Conservation (phyloP, 2,113 vertebrate genomes). For the Morone chrysops region DNA sequence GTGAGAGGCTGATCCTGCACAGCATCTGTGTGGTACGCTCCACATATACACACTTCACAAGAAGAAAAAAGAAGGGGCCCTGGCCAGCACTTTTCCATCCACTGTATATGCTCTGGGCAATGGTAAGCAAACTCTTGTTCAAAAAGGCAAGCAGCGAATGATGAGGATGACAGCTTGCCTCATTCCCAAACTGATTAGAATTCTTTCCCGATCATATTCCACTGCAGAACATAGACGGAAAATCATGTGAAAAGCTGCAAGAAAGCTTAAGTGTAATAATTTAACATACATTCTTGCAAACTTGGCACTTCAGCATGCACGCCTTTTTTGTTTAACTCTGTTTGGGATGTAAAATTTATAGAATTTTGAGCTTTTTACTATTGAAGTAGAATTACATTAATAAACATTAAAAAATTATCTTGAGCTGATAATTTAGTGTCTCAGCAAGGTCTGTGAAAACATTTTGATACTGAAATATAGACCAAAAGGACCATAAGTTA, state of each 20-base stretch:
- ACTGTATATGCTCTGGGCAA: constrained; percentile 37
- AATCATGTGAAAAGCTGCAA: neutral
- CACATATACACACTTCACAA: constrained; percentile 39
- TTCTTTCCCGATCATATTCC: constrained; percentile 1
- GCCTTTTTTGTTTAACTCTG: neutral
- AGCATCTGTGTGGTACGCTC: constrained; percentile 53
- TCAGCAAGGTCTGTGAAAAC: neutral
- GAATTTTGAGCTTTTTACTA: neutral
- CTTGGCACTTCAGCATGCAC: neutral
- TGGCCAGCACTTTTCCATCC: constrained; percentile 25
- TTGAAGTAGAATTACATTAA: neutral
- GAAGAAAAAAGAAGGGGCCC: constrained; percentile 9
- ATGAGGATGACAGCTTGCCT: constrained; percentile 20
- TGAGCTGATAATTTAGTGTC: neutral
- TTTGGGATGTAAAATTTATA: neutral
- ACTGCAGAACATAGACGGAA: neutral
- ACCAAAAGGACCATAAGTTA: neutral
- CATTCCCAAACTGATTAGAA: neutral
- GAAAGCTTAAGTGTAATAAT: neutral
- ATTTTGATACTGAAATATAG: neutral
- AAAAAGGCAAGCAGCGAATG: constrained; percentile 3
- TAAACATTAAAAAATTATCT: neutral
- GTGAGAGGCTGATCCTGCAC: constrained; percentile 61
- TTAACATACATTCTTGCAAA: neutral
- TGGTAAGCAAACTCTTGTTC: constrained; percentile 11